Evolutionary conservation across 2,888 invertebrate species (phyloP).

Genomic region (Brenthis daphne): DNA sequence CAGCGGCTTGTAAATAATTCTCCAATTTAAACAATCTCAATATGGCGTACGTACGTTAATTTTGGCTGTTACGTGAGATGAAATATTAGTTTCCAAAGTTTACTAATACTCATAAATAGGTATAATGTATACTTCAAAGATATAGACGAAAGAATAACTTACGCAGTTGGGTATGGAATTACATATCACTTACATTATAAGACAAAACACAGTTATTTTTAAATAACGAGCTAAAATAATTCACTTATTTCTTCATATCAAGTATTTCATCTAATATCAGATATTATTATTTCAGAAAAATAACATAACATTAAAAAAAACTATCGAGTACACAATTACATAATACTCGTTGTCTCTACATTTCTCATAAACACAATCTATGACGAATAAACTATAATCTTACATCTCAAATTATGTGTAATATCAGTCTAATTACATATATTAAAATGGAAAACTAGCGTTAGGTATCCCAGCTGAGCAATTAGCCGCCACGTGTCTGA

Average conservation of each 20-base stretch:
- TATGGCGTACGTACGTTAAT: constrained; percentile 66
- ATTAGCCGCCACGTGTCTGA: constrained; percentile 75
- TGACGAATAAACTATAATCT: not conserved
- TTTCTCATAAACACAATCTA: not conserved
- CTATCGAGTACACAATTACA: too few species aligned
- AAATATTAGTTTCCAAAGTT: constrained; percentile 37
- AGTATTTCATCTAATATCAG: too few species aligned
- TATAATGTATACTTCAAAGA: not conserved
- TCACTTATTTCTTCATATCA: too few species aligned
- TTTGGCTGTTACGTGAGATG: constrained; percentile 51
- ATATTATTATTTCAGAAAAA: too few species aligned
- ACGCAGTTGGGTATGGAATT: too few species aligned
- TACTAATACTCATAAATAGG: constrained; percentile 11
- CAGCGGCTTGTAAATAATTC: constrained; percentile 75
- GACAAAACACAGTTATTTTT: too few species aligned
- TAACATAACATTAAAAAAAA: too few species aligned
- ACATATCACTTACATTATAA: too few species aligned
- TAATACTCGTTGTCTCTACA: not conserved
- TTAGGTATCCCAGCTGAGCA: constrained; percentile 77
- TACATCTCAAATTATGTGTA: not conserved
- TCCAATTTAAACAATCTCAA: constrained; percentile 77
- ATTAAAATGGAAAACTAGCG: constrained; percentile 64
- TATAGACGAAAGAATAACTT: not conserved
- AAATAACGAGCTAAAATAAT: too few species aligned
- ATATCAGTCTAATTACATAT: constrained; percentile 23